Evolutionary conservation across 2,888 invertebrate species (phyloP).

Genomic region (Chironomus tentans): DNA sequence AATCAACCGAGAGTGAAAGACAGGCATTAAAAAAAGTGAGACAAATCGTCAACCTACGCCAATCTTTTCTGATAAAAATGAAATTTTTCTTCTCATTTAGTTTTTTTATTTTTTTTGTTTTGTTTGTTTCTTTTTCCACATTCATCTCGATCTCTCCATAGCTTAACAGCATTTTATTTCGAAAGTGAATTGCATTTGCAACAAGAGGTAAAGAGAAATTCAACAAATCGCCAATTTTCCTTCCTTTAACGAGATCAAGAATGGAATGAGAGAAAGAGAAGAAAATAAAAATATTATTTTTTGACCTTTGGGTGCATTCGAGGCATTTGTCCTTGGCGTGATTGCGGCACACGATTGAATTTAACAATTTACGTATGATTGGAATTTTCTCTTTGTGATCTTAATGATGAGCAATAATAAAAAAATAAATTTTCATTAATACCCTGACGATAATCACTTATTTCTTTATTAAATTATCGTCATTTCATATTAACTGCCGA

Average conservation of each 20-base stretch:
- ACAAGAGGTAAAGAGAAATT: not conserved
- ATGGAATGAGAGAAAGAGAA: not conserved
- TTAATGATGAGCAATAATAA: not conserved
- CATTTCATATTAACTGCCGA: no score
- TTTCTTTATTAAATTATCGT: no score
- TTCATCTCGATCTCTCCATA: not conserved
- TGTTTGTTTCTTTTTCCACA: not conserved
- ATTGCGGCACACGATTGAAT: not conserved
- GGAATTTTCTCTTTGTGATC: not conserved
- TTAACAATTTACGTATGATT: not conserved
- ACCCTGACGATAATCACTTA: no score
- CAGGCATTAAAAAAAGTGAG: not conserved
- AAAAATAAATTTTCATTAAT: no score
- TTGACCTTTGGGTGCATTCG: conserved; percentile 12
- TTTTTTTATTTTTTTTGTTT: no score
- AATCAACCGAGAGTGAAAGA: not conserved
- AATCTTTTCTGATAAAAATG: not conserved
- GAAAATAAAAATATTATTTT: not conserved
- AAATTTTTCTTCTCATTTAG: not conserved
- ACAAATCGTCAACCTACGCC: conserved; percentile 7
- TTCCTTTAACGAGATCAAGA: not conserved
- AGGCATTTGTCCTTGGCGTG: conserved; percentile 25
- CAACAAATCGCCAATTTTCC: not conserved
- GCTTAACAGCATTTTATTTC: not conserved
- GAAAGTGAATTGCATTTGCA: not conserved